Conservation (phyloP, 2,797 vertebrate genomes). For the Sebastes baramenuke region DNA sequence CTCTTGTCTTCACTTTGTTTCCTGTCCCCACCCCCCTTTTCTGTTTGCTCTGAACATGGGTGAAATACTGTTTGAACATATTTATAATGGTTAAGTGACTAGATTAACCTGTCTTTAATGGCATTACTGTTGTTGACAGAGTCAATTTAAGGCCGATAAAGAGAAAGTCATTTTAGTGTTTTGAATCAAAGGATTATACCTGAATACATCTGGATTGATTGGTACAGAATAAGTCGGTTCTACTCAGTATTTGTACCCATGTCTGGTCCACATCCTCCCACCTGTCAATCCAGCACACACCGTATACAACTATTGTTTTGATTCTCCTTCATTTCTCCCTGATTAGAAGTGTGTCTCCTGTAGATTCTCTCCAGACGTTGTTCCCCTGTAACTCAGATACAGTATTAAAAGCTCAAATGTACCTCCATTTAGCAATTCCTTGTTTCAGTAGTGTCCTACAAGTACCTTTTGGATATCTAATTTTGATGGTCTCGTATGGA, state of each 20-base stretch:
- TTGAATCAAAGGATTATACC: neutral
- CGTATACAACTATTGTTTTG: neutral
- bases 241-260: conserved; percentile 44
- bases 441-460: neutral
- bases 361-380: neutral
- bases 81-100: neutral
- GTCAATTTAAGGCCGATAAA: neutral
- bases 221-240: neutral
- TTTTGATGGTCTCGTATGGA: neutral
- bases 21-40: neutral
- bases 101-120: neutral
- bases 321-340: neutral
- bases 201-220: neutral
- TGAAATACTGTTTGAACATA: conserved; percentile 19
- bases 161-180: neutral
- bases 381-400: neutral
- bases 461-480: neutral
- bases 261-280: conserved; percentile 1
- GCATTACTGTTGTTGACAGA: neutral
- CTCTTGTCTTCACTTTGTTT: conserved; percentile 8
- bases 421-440: neutral
- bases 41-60: conserved; percentile 27
- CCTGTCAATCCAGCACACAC: neutral
- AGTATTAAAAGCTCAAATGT: neutral
- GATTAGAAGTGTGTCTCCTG: neutral